A percentile compares a stretch with the other conserved stretches of the same genome.
phyloP scores from a whole-genome alignment of 2,888 invertebrate genomes.

The Stenchaetothrips biformis region DNA sequence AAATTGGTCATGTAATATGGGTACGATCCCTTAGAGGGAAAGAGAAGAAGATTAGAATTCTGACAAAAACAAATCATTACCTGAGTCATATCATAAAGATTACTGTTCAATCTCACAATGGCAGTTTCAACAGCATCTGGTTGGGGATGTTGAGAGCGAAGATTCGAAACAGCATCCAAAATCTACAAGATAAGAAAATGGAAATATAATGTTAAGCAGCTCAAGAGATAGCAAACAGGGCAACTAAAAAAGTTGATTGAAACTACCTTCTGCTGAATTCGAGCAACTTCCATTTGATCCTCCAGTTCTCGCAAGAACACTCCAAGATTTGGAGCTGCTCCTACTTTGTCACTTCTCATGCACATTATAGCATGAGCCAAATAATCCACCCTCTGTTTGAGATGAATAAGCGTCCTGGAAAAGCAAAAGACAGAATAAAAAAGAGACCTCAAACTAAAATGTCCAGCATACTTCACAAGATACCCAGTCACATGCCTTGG shows the following conservation, averaged over 20 bases:
- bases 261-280: constrained; percentile 63
- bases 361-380: constrained; percentile 92
- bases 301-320: constrained; percentile 83
- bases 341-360: constrained; percentile 80
- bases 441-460: neutral
- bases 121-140: constrained; percentile 50
- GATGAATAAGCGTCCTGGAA: constrained; percentile 64
- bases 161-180: constrained; percentile 58
- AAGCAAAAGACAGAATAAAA: constrained; percentile 32
- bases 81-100: constrained; percentile 81
- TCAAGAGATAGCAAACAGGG: neutral
- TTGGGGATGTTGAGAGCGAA: constrained; percentile 44
- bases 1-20: too few relatives aligned
- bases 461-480: constrained; percentile 13
- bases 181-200: constrained; percentile 47
- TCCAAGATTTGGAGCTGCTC: constrained; percentile 65
- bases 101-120: constrained; percentile 68
- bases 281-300: constrained; percentile 88
- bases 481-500: constrained; percentile 51
- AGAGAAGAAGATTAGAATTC: constrained; percentile 32
- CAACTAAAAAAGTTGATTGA: constrained; percentile 18
- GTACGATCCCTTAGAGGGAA: too few relatives aligned
- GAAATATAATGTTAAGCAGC: neutral
- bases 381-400: constrained; percentile 82
- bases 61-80: constrained; percentile 46